Evolutionary conservation across 2,113 vertebrate species (phyloP), one percentile per base, ranked within the genome.

Genomic region (Aramus guarauna): DNA sequence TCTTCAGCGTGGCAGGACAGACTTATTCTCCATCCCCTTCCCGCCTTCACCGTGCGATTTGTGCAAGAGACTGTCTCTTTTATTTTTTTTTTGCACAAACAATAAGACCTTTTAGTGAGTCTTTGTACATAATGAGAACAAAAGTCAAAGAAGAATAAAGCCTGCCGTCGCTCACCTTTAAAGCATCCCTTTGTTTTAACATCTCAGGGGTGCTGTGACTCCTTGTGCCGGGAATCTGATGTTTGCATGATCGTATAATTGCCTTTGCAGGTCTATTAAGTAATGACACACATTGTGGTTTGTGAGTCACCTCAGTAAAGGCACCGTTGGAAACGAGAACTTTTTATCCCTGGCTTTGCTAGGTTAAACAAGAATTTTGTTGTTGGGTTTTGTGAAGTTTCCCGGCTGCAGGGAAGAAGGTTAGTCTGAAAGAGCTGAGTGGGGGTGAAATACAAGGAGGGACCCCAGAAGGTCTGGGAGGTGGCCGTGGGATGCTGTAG

Each of bases 191-290:
- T 94, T 95, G 77, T 95, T 94, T 88, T 68, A 89, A 69, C 80
- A 87, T 85, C 88, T 83, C 92, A 73, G 62, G 93, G 75, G 63
- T 81, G 37, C 78, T 74, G 81, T 84, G 97, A 85, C 52, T 92
- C 59, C 81, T 87, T 94, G 50, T 76, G 55, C 87, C 13, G 1
- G 80, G 79, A 78, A 64, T 71, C 52, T 90, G 79, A 79, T 86
- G 55, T 94, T 96, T 88, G 71, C 92, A 59, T 90, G 77, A 88
- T 91, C 63, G 21, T 75, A 23, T 75, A 95, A 96, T 94, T 97
- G 89, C 83, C 81, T 72, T n/a, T 68, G 88, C 6, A 3, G 89
- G 71, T 92, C 72, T 94, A 43, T 72, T 80, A 88, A 97, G 78
- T 73, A 71, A 47, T 96, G 96, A 95, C 95, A 97, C 95, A 74